phyloP scores from a whole-genome alignment of 2,888 invertebrate genomes.

The Callyntrura sp. region DNA sequence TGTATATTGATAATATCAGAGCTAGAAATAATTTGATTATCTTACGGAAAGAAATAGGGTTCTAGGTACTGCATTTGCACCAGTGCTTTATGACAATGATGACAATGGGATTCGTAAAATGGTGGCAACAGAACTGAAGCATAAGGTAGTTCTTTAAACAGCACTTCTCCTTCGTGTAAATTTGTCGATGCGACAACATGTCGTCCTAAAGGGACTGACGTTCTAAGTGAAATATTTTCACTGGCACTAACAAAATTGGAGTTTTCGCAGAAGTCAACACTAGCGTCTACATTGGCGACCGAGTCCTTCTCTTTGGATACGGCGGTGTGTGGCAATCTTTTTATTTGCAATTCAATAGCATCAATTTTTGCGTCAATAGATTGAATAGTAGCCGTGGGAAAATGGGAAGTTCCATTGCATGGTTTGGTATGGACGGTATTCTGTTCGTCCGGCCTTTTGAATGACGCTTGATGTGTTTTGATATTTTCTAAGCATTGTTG shows the following conservation, averaged over 20 bases:
- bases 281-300: neutral
- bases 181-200: conserved; percentile 88
- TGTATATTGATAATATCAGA: too few relatives aligned
- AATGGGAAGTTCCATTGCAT: neutral
- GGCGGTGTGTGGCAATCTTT: neutral
- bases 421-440: neutral
- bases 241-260: conserved; percentile 84
- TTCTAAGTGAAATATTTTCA: conserved; percentile 83
- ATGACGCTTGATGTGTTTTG: neutral
- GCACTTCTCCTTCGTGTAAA: conserved; percentile 89
- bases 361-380: conserved; percentile 3
- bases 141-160: conserved; percentile 93
- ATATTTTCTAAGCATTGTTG: conserved; percentile 38
- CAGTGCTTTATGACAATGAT: conserved; percentile 90
- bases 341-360: conserved; percentile 53
- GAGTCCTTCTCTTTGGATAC: neutral
- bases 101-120: conserved; percentile 88
- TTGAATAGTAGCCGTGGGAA: too few relatives aligned
- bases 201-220: conserved; percentile 88
- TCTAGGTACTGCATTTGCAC: conserved; percentile 85
- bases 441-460: neutral
- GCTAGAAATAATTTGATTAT: conserved; percentile 36
- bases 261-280: conserved; percentile 56
- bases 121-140: conserved; percentile 90
- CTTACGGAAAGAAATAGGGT: conserved; percentile 80